Percentiles rank a stretch among this genome's conserved stretches.
Evolutionary conservation across 2,113 vertebrate species (phyloP).

Genomic region (Lichenostomus cassidix): DNA sequence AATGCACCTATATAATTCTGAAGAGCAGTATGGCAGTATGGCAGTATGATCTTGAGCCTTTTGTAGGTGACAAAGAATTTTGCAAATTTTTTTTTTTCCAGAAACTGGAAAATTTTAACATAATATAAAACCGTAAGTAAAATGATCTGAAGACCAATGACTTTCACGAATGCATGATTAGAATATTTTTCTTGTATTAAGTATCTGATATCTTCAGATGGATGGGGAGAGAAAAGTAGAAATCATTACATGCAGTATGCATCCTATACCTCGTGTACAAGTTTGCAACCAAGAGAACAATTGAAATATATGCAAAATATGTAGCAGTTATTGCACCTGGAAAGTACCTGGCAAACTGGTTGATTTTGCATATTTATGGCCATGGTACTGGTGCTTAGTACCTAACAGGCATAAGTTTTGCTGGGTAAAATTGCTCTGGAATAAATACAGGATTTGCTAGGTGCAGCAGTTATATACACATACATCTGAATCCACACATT

Average conservation of each 20-base stretch:
- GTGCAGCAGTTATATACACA: background rate
- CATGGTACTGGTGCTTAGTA: background rate
- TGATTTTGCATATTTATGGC: background rate
- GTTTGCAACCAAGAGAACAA: background rate
- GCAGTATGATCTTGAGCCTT: background rate
- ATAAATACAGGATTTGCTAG: background rate
- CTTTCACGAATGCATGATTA: background rate
- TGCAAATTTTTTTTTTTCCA: background rate
- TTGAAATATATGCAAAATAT: background rate
- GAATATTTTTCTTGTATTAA: background rate
- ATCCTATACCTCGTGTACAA: background rate
- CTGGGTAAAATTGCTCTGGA: background rate
- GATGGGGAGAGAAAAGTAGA: background rate
- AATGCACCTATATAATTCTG: background rate
- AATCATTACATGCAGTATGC: background rate
- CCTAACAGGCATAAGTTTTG: background rate
- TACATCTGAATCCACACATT: background rate
- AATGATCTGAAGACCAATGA: background rate
- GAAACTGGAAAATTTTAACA: background rate
- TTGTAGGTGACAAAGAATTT: background rate
- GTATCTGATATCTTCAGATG: background rate
- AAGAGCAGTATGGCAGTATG: background rate
- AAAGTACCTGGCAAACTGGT: background rate
- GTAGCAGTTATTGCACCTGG: background rate
- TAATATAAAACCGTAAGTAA: background rate